A percentile compares a stretch with the other conserved stretches of the same genome.
These are phyloP conservation scores for Campoplex capitator DNA, from an alignment of 2,888 invertebrate species.

Conservation along the genomic window DNA sequence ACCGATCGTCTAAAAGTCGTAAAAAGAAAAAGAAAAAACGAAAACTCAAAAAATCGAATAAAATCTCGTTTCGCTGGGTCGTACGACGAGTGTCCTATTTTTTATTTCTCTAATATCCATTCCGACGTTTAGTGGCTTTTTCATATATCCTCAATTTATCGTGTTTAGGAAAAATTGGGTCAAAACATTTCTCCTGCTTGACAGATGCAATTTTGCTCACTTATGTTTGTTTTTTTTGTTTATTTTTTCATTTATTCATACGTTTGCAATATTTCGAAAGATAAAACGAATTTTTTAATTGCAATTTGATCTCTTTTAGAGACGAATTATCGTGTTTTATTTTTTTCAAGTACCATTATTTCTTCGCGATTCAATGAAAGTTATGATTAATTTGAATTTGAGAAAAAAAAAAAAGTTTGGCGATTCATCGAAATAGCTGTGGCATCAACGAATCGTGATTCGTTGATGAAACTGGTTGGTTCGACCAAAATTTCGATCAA, in stretches of 20 bases:
- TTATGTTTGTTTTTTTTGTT: not conserved
- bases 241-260: not conserved
- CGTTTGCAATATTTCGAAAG: not conserved
- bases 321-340: not conserved
- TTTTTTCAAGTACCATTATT: not conserved
- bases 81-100: not conserved
- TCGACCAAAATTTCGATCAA: too few species aligned
- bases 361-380: too few species aligned
- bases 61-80: not conserved
- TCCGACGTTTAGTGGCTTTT: constrained; percentile 17
- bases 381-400: too few species aligned
- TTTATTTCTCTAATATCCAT: not conserved
- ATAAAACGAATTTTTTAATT: not conserved
- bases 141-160: not conserved
- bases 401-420: too few species aligned
- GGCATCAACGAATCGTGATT: too few species aligned
- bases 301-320: not conserved
- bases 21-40: not conserved
- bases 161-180: not conserved
- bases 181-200: not conserved
- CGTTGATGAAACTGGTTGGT: too few species aligned
- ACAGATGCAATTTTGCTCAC: not conserved
- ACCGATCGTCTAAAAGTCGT: constrained; percentile 11
- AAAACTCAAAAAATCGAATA: not conserved
- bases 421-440: too few species aligned